These are phyloP conservation scores for Brachyhypopomus occidentalis DNA, from an alignment of 2,113 vertebrate species.

Conservation along the genomic window DNA sequence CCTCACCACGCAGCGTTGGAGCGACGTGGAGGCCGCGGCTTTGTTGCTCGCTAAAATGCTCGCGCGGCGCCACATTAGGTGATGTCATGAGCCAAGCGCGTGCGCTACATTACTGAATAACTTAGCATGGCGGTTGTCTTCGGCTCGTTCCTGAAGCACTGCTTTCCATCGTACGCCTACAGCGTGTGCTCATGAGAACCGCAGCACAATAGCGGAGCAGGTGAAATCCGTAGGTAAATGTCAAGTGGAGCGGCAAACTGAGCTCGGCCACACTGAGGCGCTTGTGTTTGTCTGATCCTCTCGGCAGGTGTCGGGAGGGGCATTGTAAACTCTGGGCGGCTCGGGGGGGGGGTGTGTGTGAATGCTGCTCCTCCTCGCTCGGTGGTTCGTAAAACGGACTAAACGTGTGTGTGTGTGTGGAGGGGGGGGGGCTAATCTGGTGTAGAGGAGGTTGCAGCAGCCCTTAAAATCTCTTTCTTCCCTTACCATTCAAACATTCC, in stretches of 20 bases:
- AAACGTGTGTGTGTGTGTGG: too few relatives aligned
- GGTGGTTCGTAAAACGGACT: not conserved
- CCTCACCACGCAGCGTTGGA: slow-evolving; percentile 28
- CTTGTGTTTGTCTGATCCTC: slow-evolving; percentile 42
- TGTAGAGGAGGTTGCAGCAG: slow-evolving; percentile 25
- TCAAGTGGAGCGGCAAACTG: slow-evolving; percentile 26
- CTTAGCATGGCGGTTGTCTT: slow-evolving; percentile 3
- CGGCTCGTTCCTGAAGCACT: not conserved
- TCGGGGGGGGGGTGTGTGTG: slow-evolving; percentile 36
- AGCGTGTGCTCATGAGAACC: not conserved
- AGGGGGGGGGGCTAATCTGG: slow-evolving; percentile 37
- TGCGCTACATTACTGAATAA: slow-evolving; percentile 4
- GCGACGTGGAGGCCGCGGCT: not conserved
- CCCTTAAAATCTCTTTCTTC: slow-evolving; percentile 48
- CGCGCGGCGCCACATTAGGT: slow-evolving; percentile 46
- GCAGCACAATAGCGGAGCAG: not conserved
- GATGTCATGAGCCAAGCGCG: slow-evolving; percentile 39
- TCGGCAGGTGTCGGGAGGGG: slow-evolving; percentile 28
- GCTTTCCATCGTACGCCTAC: not conserved
- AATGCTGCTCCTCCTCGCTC: slow-evolving; percentile 61
- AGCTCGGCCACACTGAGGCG: slow-evolving; percentile 23
- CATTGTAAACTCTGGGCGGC: slow-evolving; percentile 30
- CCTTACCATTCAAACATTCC: slow-evolving; percentile 73
- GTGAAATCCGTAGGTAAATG: slow-evolving; percentile 42
- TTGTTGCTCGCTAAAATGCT: slow-evolving; percentile 8